phyloP scores from a whole-genome alignment of 2,113 vertebrate genomes.

The Thalassarche chlororhynchos region DNA sequence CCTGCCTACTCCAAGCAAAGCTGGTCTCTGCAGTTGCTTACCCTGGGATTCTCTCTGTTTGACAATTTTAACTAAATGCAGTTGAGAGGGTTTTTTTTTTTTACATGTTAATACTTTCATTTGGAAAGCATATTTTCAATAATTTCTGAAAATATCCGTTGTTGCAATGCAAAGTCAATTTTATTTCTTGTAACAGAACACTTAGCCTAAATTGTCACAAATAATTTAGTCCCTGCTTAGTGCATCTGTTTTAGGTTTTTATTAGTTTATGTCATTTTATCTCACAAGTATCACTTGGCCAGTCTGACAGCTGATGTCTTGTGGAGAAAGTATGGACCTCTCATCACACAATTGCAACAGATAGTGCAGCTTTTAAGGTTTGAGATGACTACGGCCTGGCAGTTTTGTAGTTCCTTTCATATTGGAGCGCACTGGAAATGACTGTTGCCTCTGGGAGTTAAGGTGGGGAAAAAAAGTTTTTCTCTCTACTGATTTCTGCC shows the following conservation, averaged over 20 bases:
- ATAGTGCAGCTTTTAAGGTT: background rate
- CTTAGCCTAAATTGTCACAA: background rate
- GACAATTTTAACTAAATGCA: background rate
- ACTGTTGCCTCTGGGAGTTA: background rate
- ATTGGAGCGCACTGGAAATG: background rate
- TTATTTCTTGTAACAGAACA: background rate
- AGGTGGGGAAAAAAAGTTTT: background rate
- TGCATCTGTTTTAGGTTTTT: background rate
- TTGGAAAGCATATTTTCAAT: background rate
- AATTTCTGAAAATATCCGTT: background rate
- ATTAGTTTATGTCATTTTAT: background rate
- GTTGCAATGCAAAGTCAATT: background rate
- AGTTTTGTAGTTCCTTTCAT: background rate
- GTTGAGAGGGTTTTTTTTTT: background rate
- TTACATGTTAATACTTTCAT: background rate
- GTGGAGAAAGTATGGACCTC: background rate
- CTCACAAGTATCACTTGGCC: background rate
- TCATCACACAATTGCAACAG: background rate
- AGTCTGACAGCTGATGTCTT: background rate
- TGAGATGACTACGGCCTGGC: background rate
- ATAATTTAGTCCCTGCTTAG: background rate
- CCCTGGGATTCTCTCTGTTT: background rate
- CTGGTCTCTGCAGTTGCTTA: background rate
- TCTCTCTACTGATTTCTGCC: background rate
- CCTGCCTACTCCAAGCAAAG: background rate